A percentile compares a stretch with the other conserved stretches of the same genome.
These are phyloP conservation scores for Bettongia penicillata DNA, from an alignment of 2,113 vertebrate genomes.

Conservation along the genomic window DNA sequence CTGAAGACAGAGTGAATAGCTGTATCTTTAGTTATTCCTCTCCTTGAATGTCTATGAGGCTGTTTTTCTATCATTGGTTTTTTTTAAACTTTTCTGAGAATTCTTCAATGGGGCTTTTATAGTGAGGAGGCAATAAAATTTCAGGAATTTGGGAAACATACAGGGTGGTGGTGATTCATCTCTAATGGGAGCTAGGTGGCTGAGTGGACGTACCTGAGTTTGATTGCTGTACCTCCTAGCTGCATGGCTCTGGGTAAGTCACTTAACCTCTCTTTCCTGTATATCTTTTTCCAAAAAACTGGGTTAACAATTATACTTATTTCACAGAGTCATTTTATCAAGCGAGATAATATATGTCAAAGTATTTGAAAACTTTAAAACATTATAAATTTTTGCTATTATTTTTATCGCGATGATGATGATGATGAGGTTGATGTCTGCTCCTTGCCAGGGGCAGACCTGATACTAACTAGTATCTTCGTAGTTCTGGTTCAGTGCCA, in stretches of 20 bases:
- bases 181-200: neutral
- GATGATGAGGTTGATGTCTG: neutral
- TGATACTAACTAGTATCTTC: neutral
- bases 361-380: neutral
- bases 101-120: neutral
- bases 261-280: neutral
- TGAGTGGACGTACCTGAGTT: neutral
- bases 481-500: neutral
- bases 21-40: neutral
- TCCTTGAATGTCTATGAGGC: neutral
- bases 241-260: neutral
- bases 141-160: neutral
- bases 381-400: neutral
- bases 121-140: neutral
- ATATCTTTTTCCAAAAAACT: neutral
- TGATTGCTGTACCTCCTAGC: neutral
- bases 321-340: neutral
- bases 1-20: neutral
- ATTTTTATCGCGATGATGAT: neutral
- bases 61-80: neutral
- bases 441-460: neutral
- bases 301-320: neutral
- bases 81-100: neutral
- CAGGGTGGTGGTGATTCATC: neutral
- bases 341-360: neutral